Evolutionary conservation across 2,113 vertebrate genomes (phyloP), one percentile per base, ranked within the genome.

Genomic region (Dipodomys ordii): DNA sequence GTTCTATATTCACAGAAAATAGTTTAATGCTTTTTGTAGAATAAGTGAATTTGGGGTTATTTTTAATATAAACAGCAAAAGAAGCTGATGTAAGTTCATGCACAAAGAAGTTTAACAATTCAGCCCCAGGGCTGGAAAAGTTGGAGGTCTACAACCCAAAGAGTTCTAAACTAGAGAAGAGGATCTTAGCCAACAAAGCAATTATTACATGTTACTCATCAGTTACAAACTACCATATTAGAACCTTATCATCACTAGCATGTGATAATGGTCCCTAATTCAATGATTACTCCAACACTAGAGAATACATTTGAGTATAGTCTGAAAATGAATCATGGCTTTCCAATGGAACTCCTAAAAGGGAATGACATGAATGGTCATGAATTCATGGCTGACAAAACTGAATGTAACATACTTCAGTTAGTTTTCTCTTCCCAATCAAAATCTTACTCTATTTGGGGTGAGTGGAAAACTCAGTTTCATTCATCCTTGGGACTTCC

Each of bases 11-110:
- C 19, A 46, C n/a, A 88, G 46, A 2, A 68, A 81, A 67, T 27
- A 60, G 10, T 44, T 93, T 69, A 91, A 85, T 82, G 60, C 18
- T 93, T 95, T 71, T 44, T 3, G 53, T 12, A 15, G 28, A 86
- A 91, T 78, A 71, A 85, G 46, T 65, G 6, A 86, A 62, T 16
- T 89, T 67, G 9, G 12, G 13, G 62, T 88, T 49, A 71, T 93
- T 95, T 39, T 94, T 74, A 94, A 88, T 86, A 57, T 57, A 57
- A 57, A 57, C 53, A 79, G 62, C 35, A 74, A 94, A 92, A 86
- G 2, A 92, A 49, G 8, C 2, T 28, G 16, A 27, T 74, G 22
- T 71, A 96, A 87, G 92, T 67, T 2, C 39, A 92, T 79, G 44
- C 65, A 78, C 16, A 57, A 57, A 60, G 39, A 57, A 91, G 88